Percentiles rank a stretch among this genome's conserved stretches.
These are phyloP conservation scores for Agonum fuliginosum DNA, from an alignment of 2,888 invertebrate genomes.

Conservation along the genomic window DNA sequence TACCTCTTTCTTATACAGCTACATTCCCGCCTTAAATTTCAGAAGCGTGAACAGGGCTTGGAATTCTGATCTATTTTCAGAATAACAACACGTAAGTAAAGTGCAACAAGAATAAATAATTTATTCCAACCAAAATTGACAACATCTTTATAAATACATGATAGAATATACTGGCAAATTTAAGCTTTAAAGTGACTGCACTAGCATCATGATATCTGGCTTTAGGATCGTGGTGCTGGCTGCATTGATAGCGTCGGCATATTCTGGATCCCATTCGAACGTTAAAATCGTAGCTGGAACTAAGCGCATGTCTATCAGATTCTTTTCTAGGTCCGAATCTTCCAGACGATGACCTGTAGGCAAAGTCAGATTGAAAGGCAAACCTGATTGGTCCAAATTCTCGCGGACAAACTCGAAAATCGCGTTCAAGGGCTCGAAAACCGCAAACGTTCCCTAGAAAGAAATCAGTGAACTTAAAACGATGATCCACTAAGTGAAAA, in stretches of 20 bases:
- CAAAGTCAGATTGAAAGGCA: slow-evolving; percentile 82
- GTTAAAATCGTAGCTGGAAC: slow-evolving; percentile 89
- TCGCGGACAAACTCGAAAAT: slow-evolving; percentile 88
- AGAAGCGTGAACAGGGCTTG: too few species aligned
- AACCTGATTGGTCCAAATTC: slow-evolving; percentile 80
- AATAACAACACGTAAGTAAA: not conserved
- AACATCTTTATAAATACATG: slow-evolving; percentile 36
- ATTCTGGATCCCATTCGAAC: slow-evolving; percentile 81
- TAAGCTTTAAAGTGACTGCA: slow-evolving; percentile 75
- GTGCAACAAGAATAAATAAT: slow-evolving; percentile 58
- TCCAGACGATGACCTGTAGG: slow-evolving; percentile 81
- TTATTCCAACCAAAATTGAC: slow-evolving; percentile 47
- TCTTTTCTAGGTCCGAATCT: slow-evolving; percentile 81
- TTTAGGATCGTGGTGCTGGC: slow-evolving; percentile 81
- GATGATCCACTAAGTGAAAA: too few species aligned
- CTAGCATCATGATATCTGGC: slow-evolving; percentile 84
- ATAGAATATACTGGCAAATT: too few species aligned
- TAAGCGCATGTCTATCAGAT: slow-evolving; percentile 85
- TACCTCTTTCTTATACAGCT: too few species aligned
- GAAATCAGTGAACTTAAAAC: slow-evolving; percentile 1
- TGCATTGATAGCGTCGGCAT: slow-evolving; percentile 74
- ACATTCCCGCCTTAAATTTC: too few species aligned
- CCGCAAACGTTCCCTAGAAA: slow-evolving; percentile 90
- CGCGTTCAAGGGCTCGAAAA: slow-evolving; percentile 84
- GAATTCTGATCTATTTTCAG: too few species aligned